These are phyloP conservation scores for Nautilus pompilius DNA, from an alignment of 1,140 invertebrate genomes.

Conservation along the genomic window DNA sequence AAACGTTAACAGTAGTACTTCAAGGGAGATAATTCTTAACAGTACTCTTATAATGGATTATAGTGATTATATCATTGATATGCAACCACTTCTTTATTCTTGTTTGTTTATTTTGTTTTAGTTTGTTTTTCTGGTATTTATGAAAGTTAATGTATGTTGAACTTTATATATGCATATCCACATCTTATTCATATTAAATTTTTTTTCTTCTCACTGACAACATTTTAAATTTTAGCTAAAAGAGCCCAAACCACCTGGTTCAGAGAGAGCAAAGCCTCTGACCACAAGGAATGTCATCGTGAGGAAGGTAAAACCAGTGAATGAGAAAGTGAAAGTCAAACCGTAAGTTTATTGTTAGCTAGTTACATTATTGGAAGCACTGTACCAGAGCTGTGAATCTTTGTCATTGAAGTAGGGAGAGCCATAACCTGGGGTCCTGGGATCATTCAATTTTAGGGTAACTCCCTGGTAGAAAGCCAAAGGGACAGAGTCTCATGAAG, in stretches of 20 bases:
- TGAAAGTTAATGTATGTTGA: not conserved
- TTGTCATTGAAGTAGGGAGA: not conserved
- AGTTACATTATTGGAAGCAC: not conserved
- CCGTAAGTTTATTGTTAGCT: conserved; percentile 23
- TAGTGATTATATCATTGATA: too few species aligned
- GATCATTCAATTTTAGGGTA: too few species aligned
- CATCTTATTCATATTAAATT: not conserved
- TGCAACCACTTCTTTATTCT: too few species aligned
- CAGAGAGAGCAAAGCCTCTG: conserved; percentile 9
- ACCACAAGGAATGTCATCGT: conserved; percentile 27
- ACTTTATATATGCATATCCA: not conserved
- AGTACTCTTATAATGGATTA: too few species aligned
- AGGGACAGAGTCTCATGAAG: too few species aligned
- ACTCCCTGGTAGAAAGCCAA: too few species aligned
- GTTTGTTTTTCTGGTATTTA: not conserved
- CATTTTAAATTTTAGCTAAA: conserved; percentile 19
- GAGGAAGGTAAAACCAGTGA: conserved; percentile 37
- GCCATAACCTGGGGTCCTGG: too few species aligned
- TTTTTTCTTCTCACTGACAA: not conserved
- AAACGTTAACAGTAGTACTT: too few species aligned
- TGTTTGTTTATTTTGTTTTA: too few species aligned
- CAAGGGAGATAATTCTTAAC: too few species aligned
- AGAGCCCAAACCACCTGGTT: conserved; percentile 30
- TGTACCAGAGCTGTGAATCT: not conserved
- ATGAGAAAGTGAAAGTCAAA: conserved; percentile 35